Evolutionary conservation across 2,113 vertebrate genomes (phyloP), one percentile per base, ranked within the genome.

Genomic region (Procapra przewalskii): DNA sequence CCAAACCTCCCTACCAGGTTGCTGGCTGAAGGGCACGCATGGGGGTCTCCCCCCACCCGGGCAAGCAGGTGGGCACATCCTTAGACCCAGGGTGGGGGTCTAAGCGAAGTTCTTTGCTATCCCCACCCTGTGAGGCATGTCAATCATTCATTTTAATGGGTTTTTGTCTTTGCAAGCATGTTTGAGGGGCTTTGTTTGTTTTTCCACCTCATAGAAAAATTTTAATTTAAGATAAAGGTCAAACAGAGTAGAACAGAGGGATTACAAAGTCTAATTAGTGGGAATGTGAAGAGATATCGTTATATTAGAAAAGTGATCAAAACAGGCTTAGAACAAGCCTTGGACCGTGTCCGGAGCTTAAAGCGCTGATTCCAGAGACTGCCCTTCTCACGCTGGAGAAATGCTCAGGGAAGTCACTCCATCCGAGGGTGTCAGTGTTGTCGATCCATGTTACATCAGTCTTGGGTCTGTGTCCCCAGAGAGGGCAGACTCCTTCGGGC

Each of bases 221-320:
- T 96, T 95, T 96, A 94, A 96, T 98, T 98, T 97, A 96, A 97
- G 95, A 94, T 97, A 98, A 97, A 98, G 96, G 97, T 98, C 98
- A 98, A 88, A 94, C 29, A 77, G 89, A 88, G 92, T 81, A 50
- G 83, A 96, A 90, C 6, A 43, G 90, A 93, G 75, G 91, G 94
- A 98, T 97, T 97, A 97, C 6, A 12, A 96, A 96, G 89, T 96
- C 94, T 97, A 97, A 97, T 98, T 97, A 97, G 84, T 1, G 23
- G 90, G 91, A 94, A 91, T 64, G 89, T 60, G 91, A 96, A 96
- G 83, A 95, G 95, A 77, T 90, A 97, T 50, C 89, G 77, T 83
- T 96, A 62, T 92, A 93, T 96, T 82, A 89, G 84, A 93, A 97
- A 97, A 97, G 96, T 91, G 98, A 97, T 98, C 97, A 97, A 97